Conservation (phyloP, 2,797 vertebrate species). For the Sphenodon punctatus region DNA sequence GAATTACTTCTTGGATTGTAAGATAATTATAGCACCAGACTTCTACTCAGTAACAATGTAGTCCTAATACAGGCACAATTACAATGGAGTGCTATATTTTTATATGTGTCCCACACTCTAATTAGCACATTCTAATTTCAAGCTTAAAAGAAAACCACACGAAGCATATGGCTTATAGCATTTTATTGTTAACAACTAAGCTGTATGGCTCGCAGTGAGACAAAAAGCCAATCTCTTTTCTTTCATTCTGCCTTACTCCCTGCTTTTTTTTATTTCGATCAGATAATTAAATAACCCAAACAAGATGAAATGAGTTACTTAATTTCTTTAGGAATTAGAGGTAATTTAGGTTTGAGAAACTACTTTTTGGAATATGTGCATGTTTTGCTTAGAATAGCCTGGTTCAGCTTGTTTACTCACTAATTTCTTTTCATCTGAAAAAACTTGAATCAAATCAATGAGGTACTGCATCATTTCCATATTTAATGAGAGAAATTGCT, state of each 20-base stretch:
- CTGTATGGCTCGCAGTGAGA: slow-evolving; percentile 50
- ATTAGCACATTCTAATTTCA: slow-evolving; percentile 72
- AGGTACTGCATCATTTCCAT: neutral
- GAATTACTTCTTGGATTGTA: slow-evolving; percentile 56
- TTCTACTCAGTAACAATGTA: slow-evolving; percentile 30
- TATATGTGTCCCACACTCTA: slow-evolving; percentile 53
- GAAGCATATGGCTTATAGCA: slow-evolving; percentile 57
- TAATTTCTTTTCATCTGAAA: slow-evolving; percentile 40
- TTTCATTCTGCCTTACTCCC: slow-evolving; percentile 52
- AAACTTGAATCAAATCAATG: slow-evolving; percentile 27
- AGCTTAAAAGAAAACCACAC: slow-evolving; percentile 61
- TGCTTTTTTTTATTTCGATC: slow-evolving; percentile 53
- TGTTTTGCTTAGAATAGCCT: slow-evolving; percentile 42
- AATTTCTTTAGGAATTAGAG: slow-evolving; percentile 59
- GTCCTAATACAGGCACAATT: slow-evolving; percentile 46
- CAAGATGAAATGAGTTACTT: slow-evolving; percentile 64
- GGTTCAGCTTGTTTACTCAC: slow-evolving; percentile 15
- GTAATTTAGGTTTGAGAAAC: slow-evolving; percentile 57
- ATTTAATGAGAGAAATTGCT: slow-evolving; percentile 6
- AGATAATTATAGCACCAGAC: slow-evolving; percentile 56
- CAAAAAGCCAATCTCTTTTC: slow-evolving; percentile 61
- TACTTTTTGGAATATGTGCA: slow-evolving; percentile 20
- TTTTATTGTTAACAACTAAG: slow-evolving; percentile 65
- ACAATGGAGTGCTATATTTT: slow-evolving; percentile 53
- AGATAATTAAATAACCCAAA: slow-evolving; percentile 72